Percentiles rank a stretch among this genome's conserved stretches.
Evolutionary conservation across 2,797 vertebrate genomes (phyloP).

Genomic region (Gambusia yucatana): DNA sequence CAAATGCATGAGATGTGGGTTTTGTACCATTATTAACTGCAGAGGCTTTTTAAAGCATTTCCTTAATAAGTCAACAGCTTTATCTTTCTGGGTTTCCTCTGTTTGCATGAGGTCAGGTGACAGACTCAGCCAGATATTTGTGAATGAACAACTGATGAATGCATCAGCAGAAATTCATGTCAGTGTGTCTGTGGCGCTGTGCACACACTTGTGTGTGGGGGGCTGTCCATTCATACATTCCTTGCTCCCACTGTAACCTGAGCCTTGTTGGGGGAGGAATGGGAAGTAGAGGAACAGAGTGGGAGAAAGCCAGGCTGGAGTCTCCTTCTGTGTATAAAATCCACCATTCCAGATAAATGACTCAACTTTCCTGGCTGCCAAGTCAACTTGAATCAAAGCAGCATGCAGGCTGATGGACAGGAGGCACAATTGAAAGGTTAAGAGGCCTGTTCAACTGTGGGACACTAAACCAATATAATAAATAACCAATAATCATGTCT

Average conservation of each 20-base stretch:
- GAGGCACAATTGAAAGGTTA: background rate
- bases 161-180: constrained; percentile 26
- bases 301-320: constrained; percentile 19
- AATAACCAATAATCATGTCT: background rate
- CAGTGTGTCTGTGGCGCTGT: constrained; percentile 16
- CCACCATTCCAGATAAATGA: constrained; percentile 12
- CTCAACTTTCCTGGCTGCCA: constrained; percentile 4
- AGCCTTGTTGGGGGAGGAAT: constrained; percentile 46
- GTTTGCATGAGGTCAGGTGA: constrained; percentile 79
- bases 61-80: constrained; percentile 55
- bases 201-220: constrained; percentile 20
- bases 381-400: background rate
- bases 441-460: background rate
- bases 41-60: constrained; percentile 47
- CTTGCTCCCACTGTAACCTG: constrained; percentile 71
- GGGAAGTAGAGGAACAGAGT: constrained; percentile 4
- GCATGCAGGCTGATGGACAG: background rate
- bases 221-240: constrained; percentile 79
- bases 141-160: constrained; percentile 72
- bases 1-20: constrained; percentile 13
- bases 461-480: background rate
- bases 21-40: constrained; percentile 24
- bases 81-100: constrained; percentile 60
- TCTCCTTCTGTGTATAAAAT: constrained; percentile 20
- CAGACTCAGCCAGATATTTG: constrained; percentile 76